Base-by-base conservation (phyloP, 2,113 vertebrate species). In the Ophthalmotilapia sp. region DNA sequence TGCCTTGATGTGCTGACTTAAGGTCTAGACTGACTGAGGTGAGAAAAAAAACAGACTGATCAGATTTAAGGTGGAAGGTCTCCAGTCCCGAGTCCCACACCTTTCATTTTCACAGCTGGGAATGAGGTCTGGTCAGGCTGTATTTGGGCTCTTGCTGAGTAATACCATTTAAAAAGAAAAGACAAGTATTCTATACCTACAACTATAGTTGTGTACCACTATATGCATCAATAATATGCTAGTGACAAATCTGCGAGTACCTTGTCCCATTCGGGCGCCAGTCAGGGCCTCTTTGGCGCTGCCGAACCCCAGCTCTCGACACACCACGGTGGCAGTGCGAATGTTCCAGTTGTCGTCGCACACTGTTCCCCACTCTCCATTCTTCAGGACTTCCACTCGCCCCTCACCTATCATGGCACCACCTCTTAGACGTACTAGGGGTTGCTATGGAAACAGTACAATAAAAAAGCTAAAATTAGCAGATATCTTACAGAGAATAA, bases 261-360 rank as follows among this genome's bases (percentile, higher is more conserved):
- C 98, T 97, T 99, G 97, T 8, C 98, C 98, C 3, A 98, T 92
- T 23, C 94, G 92, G 1, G 96, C 98, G 0, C 97, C 97, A 0
- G 95, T 91, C 73, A 99, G 81, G 1, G 98, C 98, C 79, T 99
- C 98, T 89, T 97, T 98, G 88, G 98, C 98, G 0, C 97, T 98
- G 3, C 98, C 98, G 0, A 98, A 99, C 7, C 98, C 98, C 91
- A 99, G 96, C 93, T 99, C 98, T 14, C 98, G 93, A 93, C 98
- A 99, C 91, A 98, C 97, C 88, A 99, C 98, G 0, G 97, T 98
- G 93, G 98, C 98, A 0, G 98, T 94, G 86, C 90, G 93, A 73
- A 98, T 95, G 93, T 97, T 96, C 98, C 98, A 99, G 90, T 96
- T 97, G 87, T 99, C 98, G 0, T 99, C 98, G 0, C 98, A 99